Base-by-base conservation (phyloP, 2,797 vertebrate genomes). In the Artibeus jamaicensis region DNA sequence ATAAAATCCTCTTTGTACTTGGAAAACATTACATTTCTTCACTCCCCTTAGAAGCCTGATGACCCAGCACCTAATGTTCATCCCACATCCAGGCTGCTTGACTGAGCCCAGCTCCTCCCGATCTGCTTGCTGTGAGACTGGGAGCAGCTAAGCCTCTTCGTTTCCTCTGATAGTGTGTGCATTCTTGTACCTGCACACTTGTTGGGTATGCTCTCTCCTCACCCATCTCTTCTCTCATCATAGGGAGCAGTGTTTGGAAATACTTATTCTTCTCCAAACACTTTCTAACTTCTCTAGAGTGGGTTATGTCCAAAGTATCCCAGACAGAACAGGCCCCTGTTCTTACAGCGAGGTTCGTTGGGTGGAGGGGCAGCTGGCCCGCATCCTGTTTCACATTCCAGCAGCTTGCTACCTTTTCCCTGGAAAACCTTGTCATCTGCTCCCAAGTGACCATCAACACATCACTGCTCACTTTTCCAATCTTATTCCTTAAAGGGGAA, bases 331-430 rank as follows among this genome's bases (percentile, higher is more conserved):
- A 15, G 2, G 5, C 39, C 29, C 39, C 6, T 32, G 39, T 4
- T 7, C 14, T 9, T 9, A 11, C 26, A 57, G n/a, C 39, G 44
- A 7, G 9, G 14, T 18, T 57, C 8, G 0, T 53, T 42, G 10
- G 48, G 29, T 8, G 0, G 9, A 0, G 9, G 16, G 19, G n/a
- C 26, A 5, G 34, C 22, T 42, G 65, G 16, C 34, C 44, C 0
- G 1, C 53, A 19, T n/a, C 76, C 53, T 44, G 48, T n/a, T 62
- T 71, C 50, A 14, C 50, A 11, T 29, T 71, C 32, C 37, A 32
- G 67, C 57, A 10, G 68, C 4, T 1, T 19, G 9, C 16, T 16
- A 1, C 44, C 55, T 65, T 37, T 21, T 65, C 55, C 32, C 57
- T 7, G 16, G 26, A 59, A 21, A 46, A 15, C 39, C 50, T 37